phyloP scores from a whole-genome alignment of 2,113 vertebrate species.

The Melospiza georgiana region DNA sequence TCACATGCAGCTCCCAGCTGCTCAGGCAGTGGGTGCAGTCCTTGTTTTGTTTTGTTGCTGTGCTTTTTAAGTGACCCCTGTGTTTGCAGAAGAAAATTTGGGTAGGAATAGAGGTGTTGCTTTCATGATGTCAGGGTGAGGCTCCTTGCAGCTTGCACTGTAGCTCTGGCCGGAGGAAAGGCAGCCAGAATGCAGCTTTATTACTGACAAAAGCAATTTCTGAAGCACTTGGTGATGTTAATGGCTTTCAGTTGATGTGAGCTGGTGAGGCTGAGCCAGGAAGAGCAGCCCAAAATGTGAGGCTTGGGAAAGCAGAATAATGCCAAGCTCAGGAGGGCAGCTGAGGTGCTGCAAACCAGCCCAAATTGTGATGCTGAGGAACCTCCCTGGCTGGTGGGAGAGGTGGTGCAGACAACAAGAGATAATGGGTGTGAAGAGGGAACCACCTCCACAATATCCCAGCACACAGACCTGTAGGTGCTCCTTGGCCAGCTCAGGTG shows the following conservation, averaged over 20 bases:
- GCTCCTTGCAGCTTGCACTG: neutral
- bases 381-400: neutral
- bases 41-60: neutral
- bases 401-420: neutral
- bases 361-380: rapidly evolving
- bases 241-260: neutral
- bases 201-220: neutral
- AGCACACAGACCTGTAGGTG: neutral
- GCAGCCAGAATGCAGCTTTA: neutral
- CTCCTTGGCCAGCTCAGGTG: neutral
- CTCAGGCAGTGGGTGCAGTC: neutral
- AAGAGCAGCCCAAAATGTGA: neutral
- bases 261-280: neutral
- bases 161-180: neutral
- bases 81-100: neutral
- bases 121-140: neutral
- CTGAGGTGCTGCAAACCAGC: neutral
- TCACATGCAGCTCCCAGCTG: neutral
- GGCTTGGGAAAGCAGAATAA: neutral
- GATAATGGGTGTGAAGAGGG: neutral
- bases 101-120: neutral
- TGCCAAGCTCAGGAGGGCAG: neutral
- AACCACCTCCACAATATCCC: rapidly evolving
- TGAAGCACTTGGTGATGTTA: neutral
- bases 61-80: neutral